Percentiles rank a stretch among this genome's conserved stretches.
Evolutionary conservation across 2,888 invertebrate genomes (phyloP).

Genomic region (Drosophila robusta): DNA sequence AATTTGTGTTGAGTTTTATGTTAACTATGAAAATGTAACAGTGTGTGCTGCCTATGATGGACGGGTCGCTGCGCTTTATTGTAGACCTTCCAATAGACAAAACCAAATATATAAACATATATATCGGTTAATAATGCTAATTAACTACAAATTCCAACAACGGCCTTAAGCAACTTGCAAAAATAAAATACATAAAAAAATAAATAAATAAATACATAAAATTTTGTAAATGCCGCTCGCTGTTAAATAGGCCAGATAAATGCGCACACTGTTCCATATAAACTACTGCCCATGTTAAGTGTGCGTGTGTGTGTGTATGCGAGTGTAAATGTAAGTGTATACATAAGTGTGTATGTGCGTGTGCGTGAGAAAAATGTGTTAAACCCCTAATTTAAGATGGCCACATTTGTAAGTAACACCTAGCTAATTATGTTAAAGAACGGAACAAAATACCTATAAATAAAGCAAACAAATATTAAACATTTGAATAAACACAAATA

Average conservation of each 20-base stretch:
- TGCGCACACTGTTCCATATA: conserved; percentile 72
- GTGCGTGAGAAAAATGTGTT: conserved; percentile 18
- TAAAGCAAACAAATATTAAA: conserved; percentile 43
- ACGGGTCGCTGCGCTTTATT: conserved; percentile 56
- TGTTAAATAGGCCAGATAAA: conserved; percentile 47
- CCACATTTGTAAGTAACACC: conserved; percentile 73
- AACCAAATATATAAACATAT: conserved; percentile 19
- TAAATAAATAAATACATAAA: conserved; percentile 12
- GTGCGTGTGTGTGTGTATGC: conserved; percentile 20
- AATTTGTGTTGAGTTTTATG: conserved; percentile 48
- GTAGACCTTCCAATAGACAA: conserved; percentile 74
- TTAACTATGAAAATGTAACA: conserved; percentile 57
- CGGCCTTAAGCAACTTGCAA: conserved; percentile 66
- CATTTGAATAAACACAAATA: conserved; percentile 53
- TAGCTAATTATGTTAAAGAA: conserved; percentile 65
- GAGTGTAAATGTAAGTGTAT: conserved; percentile 22
- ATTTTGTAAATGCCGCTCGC: conserved; percentile 50
- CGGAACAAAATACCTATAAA: conserved; percentile 60
- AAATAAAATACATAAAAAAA: conserved; percentile 24
- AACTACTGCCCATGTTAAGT: conserved; percentile 71
- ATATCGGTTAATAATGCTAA: conserved; percentile 37
- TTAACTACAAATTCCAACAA: conserved; percentile 71
- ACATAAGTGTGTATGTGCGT: conserved; percentile 12
- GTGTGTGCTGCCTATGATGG: conserved; percentile 68
- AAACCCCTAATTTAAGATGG: conserved; percentile 63